Percentiles rank a stretch among this genome's conserved stretches.
Evolutionary conservation across 2,888 invertebrate genomes (phyloP).

Genomic region (Parascotia fuliginaria): DNA sequence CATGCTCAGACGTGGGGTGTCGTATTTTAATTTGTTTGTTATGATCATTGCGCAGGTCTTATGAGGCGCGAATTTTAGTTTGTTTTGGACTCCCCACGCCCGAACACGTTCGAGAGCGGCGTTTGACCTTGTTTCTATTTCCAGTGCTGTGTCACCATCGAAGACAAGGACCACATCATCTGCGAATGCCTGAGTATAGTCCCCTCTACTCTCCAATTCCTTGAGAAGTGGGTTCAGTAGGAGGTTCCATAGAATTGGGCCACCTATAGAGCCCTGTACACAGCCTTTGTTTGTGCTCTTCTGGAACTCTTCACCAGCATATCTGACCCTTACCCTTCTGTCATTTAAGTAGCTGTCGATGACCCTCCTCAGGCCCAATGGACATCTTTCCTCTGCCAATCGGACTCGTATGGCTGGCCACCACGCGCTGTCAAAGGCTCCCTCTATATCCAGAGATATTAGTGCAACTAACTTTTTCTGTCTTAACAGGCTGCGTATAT

Average conservation of each 20-base stretch:
- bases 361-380: not conserved
- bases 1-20: slow-evolving; percentile 1
- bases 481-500: not conserved
- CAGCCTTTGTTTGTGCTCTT: not conserved
- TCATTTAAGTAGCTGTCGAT: not conserved
- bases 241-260: not conserved
- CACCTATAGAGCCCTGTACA: not conserved
- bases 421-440: slow-evolving; percentile 30
- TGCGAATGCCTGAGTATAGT: not conserved
- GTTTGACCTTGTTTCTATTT: not conserved
- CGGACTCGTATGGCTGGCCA: slow-evolving; percentile 15
- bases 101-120: not conserved
- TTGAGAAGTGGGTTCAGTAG: not conserved
- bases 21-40: not conserved
- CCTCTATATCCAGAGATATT: slow-evolving; percentile 23
- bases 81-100: not conserved
- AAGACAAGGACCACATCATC: not conserved
- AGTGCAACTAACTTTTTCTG: not conserved
- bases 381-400: not conserved
- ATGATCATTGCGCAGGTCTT: not conserved
- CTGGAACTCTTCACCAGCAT: not conserved
- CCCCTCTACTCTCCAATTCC: not conserved
- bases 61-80: not conserved
- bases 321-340: not conserved
- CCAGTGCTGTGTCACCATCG: not conserved